phyloP scores from a whole-genome alignment of 2,113 vertebrate species.

The Phyllostomus hastatus region DNA sequence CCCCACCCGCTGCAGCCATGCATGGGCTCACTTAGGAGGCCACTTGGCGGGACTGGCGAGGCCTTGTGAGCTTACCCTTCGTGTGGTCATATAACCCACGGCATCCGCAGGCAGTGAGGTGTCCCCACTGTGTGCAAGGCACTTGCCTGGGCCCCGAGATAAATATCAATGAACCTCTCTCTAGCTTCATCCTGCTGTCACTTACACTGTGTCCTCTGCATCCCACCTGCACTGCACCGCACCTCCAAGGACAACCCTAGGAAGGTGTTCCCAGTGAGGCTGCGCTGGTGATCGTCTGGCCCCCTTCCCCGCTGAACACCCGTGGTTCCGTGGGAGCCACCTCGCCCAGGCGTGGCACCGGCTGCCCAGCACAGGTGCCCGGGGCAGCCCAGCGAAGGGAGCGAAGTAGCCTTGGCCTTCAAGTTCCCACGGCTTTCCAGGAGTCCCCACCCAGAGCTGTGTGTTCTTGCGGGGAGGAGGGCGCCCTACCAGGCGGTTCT shows the following conservation, averaged over 20 bases:
- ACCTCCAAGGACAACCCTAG: not conserved
- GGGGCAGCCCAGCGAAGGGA: too few relatives aligned
- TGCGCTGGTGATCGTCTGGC: not conserved
- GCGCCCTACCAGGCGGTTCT: not conserved
- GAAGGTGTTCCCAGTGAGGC: not conserved
- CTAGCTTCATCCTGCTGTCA: not conserved
- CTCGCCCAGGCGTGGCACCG: not conserved
- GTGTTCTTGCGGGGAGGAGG: not conserved
- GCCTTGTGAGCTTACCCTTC: not conserved
- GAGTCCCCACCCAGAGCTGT: not conserved
- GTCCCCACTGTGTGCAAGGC: not conserved
- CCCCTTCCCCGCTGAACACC: not conserved
- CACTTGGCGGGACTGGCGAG: not conserved
- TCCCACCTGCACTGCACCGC: not conserved
- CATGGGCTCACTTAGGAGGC: not conserved
- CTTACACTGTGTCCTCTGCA: not conserved
- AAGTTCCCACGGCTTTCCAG: not conserved
- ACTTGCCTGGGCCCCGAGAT: constrained; percentile 8
- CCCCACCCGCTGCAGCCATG: not conserved
- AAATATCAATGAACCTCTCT: not conserved
- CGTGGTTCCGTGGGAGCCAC: not conserved
- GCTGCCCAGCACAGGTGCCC: not conserved
- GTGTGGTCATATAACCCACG: not conserved
- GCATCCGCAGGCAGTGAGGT: not conserved
- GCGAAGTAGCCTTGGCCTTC: not conserved